Evolutionary conservation across 2,797 vertebrate genomes (phyloP).

Genomic region (Sebastes alutus): DNA sequence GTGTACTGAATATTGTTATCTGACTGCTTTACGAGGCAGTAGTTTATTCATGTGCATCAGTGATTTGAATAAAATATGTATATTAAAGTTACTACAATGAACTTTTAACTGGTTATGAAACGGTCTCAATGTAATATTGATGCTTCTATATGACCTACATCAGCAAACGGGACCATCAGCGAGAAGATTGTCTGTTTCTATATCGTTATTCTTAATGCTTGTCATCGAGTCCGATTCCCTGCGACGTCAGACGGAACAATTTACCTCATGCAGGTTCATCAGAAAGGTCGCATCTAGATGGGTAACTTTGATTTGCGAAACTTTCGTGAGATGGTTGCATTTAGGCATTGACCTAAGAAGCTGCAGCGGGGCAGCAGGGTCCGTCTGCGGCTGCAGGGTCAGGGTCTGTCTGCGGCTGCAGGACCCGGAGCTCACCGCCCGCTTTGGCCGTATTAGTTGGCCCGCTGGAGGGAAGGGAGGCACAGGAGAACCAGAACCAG

Average conservation of each 20-base stretch:
- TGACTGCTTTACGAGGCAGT: not conserved
- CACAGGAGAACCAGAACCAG: not conserved
- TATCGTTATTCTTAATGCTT: not conserved
- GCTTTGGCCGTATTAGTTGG: accelerated
- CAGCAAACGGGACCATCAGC: not conserved
- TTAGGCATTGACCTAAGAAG: not conserved
- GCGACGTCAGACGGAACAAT: not conserved
- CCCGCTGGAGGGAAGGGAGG: not conserved
- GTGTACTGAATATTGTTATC: constrained; percentile 21
- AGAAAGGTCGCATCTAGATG: not conserved
- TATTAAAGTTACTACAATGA: not conserved
- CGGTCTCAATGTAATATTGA: not conserved
- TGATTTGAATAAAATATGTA: not conserved
- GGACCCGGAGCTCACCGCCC: too few relatives aligned
- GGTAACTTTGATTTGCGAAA: not conserved
- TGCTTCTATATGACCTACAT: not conserved
- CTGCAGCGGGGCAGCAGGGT: too few relatives aligned
- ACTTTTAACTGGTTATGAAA: not conserved
- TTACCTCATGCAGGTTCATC: not conserved
- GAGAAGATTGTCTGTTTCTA: not conserved
- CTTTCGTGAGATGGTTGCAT: not conserved
- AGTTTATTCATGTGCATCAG: constrained; percentile 3
- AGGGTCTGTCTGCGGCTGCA: too few relatives aligned
- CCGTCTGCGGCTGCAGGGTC: too few relatives aligned
- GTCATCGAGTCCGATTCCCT: not conserved